A percentile compares a stretch with the other conserved stretches of the same genome.
Evolutionary conservation across 2,888 invertebrate genomes (phyloP).

Genomic region (Panorpa germanica): DNA sequence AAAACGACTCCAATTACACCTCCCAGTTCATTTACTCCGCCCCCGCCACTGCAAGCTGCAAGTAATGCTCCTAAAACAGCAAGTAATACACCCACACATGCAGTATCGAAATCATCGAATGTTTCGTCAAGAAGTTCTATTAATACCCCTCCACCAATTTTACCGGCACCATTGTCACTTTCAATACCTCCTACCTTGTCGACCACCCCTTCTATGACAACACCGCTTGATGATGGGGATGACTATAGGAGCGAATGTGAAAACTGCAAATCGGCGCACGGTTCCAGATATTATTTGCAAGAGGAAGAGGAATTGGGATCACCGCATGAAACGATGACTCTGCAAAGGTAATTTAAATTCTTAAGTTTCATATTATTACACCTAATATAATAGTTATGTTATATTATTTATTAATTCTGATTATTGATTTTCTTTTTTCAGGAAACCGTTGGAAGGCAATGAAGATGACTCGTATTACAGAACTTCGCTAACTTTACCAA

Average conservation of each 20-base stretch:
- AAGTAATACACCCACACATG: no score
- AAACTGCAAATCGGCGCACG: conserved; percentile 62
- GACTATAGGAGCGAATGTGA: conserved; percentile 71
- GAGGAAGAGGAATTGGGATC: conserved; percentile 35
- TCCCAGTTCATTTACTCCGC: no score
- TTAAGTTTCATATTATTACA: conserved; percentile 2
- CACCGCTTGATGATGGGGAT: conserved; percentile 33
- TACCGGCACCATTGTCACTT: no score
- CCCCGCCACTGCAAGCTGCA: no score
- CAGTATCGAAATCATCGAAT: no score
- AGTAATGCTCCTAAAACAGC: no score
- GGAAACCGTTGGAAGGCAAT: conserved; percentile 19
- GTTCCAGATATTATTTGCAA: conserved; percentile 41
- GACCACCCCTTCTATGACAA: conserved; percentile 22
- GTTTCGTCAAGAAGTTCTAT: no score
- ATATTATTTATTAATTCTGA: conserved; percentile 3
- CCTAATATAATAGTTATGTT: background rate
- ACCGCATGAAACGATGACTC: conserved; percentile 45
- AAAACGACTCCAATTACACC: no score
- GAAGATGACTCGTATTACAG: conserved; percentile 33
- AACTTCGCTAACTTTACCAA: conserved; percentile 42
- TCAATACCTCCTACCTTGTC: no score
- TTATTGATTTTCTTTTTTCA: background rate
- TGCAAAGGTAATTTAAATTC: conserved; percentile 28
- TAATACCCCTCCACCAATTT: no score